These are phyloP conservation scores for Zaprionus lachaisei DNA, from an alignment of 1,140 invertebrate genomes.

Conservation along the genomic window DNA sequence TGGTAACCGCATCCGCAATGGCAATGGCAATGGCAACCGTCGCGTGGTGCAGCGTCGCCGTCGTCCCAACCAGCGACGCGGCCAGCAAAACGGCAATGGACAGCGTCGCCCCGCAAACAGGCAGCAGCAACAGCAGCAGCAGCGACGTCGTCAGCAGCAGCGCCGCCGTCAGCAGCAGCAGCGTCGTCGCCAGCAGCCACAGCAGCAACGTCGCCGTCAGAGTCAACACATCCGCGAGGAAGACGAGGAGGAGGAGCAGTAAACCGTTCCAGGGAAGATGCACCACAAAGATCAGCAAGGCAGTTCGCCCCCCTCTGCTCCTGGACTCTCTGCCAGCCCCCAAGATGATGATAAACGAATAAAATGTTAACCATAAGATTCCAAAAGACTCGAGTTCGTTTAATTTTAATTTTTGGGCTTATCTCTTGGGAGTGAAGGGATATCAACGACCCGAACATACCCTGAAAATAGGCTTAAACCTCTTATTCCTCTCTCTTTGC, in stretches of 20 bases:
- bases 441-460: no score
- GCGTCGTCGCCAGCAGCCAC: constrained; percentile 27
- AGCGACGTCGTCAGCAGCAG: constrained; percentile 46
- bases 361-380: constrained; percentile 30
- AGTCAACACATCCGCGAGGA: constrained; percentile 33
- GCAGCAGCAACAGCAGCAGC: constrained; percentile 47
- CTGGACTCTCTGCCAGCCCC: neutral
- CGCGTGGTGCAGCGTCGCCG: constrained; percentile 49
- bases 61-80: constrained; percentile 52
- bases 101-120: constrained; percentile 43
- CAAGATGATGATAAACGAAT: constrained; percentile 24
- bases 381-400: constrained; percentile 1
- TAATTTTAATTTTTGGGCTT: neutral
- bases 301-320: neutral
- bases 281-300: no score
- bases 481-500: no score
- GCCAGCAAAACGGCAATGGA: constrained; percentile 29
- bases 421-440: no score
- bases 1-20: constrained; percentile 49
- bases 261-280: neutral
- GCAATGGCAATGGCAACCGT: constrained; percentile 36
- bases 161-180: constrained; percentile 38
- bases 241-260: constrained; percentile 11
- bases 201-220: constrained; percentile 25
- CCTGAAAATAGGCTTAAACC: no score